Conservation (phyloP, 2,797 vertebrate species). For the Limosa lapponica region DNA sequence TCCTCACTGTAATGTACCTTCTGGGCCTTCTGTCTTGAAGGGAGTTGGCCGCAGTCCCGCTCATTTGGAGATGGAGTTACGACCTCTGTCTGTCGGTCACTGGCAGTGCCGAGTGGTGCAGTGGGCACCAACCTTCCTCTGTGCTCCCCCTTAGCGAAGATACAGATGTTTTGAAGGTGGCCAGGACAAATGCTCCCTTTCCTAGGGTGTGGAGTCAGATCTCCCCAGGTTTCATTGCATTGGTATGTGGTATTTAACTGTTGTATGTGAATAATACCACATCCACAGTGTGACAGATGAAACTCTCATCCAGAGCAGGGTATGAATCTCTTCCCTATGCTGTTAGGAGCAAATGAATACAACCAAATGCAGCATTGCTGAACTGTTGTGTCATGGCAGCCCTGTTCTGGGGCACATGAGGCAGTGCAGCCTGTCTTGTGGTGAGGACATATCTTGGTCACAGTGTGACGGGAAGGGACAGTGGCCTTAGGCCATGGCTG, state of each 20-base stretch:
- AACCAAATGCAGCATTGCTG: neutral
- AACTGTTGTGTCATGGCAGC: neutral
- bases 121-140: neutral
- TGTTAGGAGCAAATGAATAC: neutral
- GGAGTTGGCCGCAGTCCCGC: neutral
- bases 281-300: neutral
- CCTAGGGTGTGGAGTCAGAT: neutral
- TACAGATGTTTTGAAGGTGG: neutral
- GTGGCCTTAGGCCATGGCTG: neutral
- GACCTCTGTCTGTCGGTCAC: rapidly evolving
- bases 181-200: neutral
- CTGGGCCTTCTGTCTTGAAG: neutral
- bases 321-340: neutral
- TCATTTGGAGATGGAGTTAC: neutral
- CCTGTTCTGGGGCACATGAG: neutral
- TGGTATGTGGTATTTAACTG: neutral
- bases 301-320: neutral
- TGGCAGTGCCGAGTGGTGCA: neutral
- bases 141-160: neutral
- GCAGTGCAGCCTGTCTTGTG: neutral
- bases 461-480: neutral
- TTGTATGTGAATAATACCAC: neutral
- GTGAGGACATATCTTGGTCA: rapidly evolving
- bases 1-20: neutral
- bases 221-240: neutral